A percentile compares a stretch with the other conserved stretches of the same genome.
phyloP scores from a whole-genome alignment of 2,797 vertebrate genomes.

The Pampus argenteus region DNA sequence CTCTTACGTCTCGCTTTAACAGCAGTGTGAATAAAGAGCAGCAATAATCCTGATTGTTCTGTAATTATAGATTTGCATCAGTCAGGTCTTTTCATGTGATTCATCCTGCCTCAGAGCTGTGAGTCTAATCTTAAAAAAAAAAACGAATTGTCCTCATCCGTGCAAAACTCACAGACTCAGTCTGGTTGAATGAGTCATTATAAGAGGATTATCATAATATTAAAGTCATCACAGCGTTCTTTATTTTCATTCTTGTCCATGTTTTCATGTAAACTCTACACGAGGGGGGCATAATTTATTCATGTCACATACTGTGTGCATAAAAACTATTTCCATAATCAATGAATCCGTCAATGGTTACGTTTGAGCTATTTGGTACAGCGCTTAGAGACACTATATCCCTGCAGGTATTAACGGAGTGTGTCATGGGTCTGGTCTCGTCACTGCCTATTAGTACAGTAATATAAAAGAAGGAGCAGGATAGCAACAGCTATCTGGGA shows the following conservation, averaged over 20 bases:
- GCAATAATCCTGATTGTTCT: conserved; percentile 29
- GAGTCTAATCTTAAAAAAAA: conserved; percentile 37
- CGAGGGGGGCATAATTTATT: conserved; percentile 24
- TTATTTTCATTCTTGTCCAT: conserved; percentile 24
- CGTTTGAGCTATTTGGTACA: conserved; percentile 27
- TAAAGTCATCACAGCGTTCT: conserved; percentile 21
- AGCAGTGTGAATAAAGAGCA: conserved; percentile 3
- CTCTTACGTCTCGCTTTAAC: conserved; percentile 1
- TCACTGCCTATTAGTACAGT: conserved; percentile 30
- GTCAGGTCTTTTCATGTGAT: neutral
- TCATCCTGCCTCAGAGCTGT: conserved; percentile 6
- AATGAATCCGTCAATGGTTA: conserved; percentile 45
- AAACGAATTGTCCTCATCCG: conserved; percentile 40
- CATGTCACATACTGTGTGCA: conserved; percentile 37
- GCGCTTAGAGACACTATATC: conserved; percentile 27
- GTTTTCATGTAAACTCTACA: conserved; percentile 28
- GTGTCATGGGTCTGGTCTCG: conserved; percentile 30
- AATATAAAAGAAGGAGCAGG: conserved; percentile 31
- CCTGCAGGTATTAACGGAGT: conserved; percentile 55
- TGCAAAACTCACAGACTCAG: conserved; percentile 2
- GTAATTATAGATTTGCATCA: conserved; percentile 19
- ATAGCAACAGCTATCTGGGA: conserved; percentile 17
- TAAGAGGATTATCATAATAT: conserved; percentile 44
- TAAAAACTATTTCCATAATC: conserved; percentile 52
- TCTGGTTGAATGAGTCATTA: conserved; percentile 19